These are phyloP conservation scores for Lucinisca nassula DNA, from an alignment of 2,888 invertebrate species.

Conservation along the genomic window DNA sequence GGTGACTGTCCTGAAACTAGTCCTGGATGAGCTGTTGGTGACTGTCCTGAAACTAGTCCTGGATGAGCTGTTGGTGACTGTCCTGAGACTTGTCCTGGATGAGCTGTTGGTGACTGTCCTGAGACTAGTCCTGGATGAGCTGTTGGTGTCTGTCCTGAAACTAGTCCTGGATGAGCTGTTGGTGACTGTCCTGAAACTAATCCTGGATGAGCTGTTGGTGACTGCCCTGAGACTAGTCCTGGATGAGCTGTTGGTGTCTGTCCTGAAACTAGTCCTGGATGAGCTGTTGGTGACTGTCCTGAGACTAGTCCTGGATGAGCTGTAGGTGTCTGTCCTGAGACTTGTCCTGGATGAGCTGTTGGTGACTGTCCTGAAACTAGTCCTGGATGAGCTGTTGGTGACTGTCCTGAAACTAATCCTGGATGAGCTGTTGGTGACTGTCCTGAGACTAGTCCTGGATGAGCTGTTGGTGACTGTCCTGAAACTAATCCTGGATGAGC, in stretches of 20 bases:
- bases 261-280: conserved; percentile 45
- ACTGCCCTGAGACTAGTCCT: conserved; percentile 54
- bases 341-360: conserved; percentile 15
- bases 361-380: not conserved
- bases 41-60: conserved; percentile 17
- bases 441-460: no score
- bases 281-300: conserved; percentile 45
- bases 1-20: conserved; percentile 35
- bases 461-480: no score
- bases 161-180: conserved; percentile 54
- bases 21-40: conserved; percentile 56
- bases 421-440: no score
- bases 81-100: conserved; percentile 53
- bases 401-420: no score
- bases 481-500: no score
- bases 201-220: no score
- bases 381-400: conserved; percentile 57
- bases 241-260: no score
- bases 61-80: conserved; percentile 60
- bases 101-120: conserved; percentile 58
- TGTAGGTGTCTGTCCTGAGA: conserved; percentile 48
- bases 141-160: conserved; percentile 26
- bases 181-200: conserved; percentile 55
- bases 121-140: conserved; percentile 51
- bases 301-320: conserved; percentile 63